phyloP scores from a whole-genome alignment of 2,113 vertebrate species.

The Neolamprologus tretocephalus region DNA sequence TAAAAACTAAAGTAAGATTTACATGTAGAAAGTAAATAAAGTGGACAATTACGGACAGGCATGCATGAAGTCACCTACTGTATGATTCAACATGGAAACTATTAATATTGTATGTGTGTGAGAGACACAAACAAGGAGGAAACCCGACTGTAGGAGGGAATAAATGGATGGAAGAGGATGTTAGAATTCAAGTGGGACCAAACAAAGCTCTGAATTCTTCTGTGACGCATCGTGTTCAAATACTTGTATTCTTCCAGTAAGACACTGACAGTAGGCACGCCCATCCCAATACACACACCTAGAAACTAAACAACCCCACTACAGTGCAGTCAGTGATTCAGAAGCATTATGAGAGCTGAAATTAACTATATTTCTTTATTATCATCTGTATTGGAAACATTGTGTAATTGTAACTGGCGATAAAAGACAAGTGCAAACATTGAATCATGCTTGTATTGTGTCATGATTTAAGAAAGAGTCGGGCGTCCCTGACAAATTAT shows the following conservation, averaged over 20 bases:
- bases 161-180: constrained; percentile 37
- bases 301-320: constrained; percentile 34
- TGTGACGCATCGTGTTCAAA: constrained; percentile 29
- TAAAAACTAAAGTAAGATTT: neutral
- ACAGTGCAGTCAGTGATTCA: neutral
- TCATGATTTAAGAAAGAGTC: neutral
- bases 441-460: neutral
- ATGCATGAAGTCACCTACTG: neutral
- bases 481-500: neutral
- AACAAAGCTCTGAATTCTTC: constrained; percentile 34
- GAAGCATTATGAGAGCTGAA: neutral
- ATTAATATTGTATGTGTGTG: neutral
- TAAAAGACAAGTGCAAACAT: neutral
- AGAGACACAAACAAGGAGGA: neutral
- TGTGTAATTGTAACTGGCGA: neutral
- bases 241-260: constrained; percentile 33
- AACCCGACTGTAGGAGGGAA: constrained; percentile 10
- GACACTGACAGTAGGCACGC: constrained; percentile 36
- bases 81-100: neutral
- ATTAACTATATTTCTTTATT: neutral
- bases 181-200: constrained; percentile 34
- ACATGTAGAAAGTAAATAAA: neutral
- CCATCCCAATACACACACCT: constrained; percentile 42
- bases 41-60: neutral
- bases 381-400: neutral